A percentile compares a stretch with the other conserved stretches of the same genome.
Evolutionary conservation across 2,113 vertebrate species (phyloP).

Genomic region (Tichodroma muraria): DNA sequence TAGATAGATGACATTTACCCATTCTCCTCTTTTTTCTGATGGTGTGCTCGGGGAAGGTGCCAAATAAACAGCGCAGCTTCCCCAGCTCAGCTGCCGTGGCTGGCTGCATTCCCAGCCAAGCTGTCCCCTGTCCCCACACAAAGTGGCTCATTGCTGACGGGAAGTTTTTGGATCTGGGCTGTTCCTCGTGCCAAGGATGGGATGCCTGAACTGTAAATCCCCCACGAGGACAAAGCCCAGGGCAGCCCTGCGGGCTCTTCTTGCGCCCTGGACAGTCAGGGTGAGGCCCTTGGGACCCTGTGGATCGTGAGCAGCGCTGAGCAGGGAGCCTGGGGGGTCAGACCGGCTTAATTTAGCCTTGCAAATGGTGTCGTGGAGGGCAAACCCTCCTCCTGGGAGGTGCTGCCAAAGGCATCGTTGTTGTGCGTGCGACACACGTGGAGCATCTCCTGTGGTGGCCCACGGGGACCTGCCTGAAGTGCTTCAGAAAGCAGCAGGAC

Average conservation of each 20-base stretch:
- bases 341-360: not conserved
- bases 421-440: accelerated
- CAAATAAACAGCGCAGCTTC: not conserved
- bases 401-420: not conserved
- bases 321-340: not conserved
- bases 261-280: not conserved
- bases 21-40: not conserved
- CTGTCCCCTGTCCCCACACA: not conserved
- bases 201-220: not conserved
- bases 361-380: too few species aligned
- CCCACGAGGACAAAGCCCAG: accelerated
- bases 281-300: not conserved
- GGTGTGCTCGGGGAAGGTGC: not conserved
- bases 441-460: accelerated
- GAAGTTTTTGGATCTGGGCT: not conserved
- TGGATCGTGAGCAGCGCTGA: accelerated
- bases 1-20: not conserved
- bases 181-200: accelerated
- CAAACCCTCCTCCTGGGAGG: not conserved
- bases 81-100: not conserved
- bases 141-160: not conserved
- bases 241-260: accelerated
- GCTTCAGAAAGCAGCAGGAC: not conserved
- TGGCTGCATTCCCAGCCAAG: not conserved
- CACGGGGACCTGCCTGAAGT: not conserved